phyloP scores from a whole-genome alignment of 2,797 vertebrate species.

The Clarias fuscus region DNA sequence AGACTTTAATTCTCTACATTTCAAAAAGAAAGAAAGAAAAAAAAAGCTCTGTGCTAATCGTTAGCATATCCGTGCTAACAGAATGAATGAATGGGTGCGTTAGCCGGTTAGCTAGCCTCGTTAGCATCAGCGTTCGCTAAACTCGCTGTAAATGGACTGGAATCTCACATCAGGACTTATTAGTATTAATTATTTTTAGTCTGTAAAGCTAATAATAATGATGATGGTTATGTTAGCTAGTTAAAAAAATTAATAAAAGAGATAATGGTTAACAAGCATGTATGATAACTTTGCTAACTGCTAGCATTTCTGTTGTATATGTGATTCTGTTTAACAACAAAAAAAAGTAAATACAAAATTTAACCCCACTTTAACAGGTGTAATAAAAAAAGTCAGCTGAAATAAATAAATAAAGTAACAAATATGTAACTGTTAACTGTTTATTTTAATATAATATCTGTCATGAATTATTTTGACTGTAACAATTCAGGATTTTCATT shows the following conservation, averaged over 20 bases:
- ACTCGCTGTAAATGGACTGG: background rate
- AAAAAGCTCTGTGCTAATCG: background rate
- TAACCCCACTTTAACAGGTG: background rate
- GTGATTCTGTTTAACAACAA: slow-evolving; percentile 50
- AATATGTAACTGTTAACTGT: too few species aligned
- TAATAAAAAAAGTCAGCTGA: background rate
- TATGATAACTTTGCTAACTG: slow-evolving; percentile 51
- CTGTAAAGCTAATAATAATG: background rate
- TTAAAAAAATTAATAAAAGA: slow-evolving; percentile 47
- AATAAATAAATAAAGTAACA: too few species aligned
- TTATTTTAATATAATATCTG: too few species aligned
- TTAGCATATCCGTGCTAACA: slow-evolving; percentile 52
- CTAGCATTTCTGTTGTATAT: background rate
- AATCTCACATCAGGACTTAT: background rate
- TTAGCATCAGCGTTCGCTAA: background rate
- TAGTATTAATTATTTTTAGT: background rate
- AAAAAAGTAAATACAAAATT: background rate
- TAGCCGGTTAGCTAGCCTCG: background rate
- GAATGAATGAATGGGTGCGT: slow-evolving; percentile 36
- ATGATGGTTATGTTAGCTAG: slow-evolving; percentile 45
- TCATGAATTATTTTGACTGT: too few species aligned
- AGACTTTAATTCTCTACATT: slow-evolving; percentile 65
- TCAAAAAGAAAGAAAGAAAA: too few species aligned
- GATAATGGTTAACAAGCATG: background rate
- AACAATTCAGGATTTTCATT: background rate